Evolutionary conservation across 1,140 invertebrate species (phyloP), one percentile per base, ranked within the genome.

Genomic region (Reticulitermes speratus): DNA sequence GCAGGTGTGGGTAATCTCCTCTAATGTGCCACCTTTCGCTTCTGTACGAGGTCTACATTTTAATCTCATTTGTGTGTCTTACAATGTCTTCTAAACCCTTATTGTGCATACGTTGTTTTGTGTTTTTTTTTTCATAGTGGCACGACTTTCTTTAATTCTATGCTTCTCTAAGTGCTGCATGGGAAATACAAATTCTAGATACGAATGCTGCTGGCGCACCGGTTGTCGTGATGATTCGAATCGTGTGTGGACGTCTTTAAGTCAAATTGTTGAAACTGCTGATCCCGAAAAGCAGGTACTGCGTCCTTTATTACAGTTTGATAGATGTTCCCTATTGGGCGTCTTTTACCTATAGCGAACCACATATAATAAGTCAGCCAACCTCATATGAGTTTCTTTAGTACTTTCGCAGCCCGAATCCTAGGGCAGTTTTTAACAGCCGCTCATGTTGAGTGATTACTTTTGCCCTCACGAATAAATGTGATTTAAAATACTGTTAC

Each of bases 31-130:
- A 75, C 65, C 65, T 75, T 75, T 75, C 65, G 25, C 65, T n/a
- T 25, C 65, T 75, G 8, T 30, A 75, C 7, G n/a, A 75, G 65
- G 65, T 30, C 65, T 75, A 75, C 65, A 75, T 75, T 75, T 75
- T 75, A 75, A 75, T 75, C 65, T 30, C 65, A 75, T 75, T 75
- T 75, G 65, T 75, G 65, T 75, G 65, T 75, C 65, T 75, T 75
- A 75, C 65, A n/a, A 75, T 9, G 65, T 75, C 25, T 75, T 75
- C n/a, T n/a, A 75, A 75, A 75, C 25, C 65, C 65, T 55, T 55
- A 55, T 12, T 55, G 52, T 55, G 52, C 52, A 21, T 75, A 30
- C 65, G 65, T 25, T 30, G 65, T 75, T 75, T 75, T 75, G 65
- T 75, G 65, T 75, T n/a, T 16, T 30, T 75, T 75, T 75, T n/a